phyloP scores from a whole-genome alignment of 2,888 invertebrate species.

The Aporophyla lueneburgensis region DNA sequence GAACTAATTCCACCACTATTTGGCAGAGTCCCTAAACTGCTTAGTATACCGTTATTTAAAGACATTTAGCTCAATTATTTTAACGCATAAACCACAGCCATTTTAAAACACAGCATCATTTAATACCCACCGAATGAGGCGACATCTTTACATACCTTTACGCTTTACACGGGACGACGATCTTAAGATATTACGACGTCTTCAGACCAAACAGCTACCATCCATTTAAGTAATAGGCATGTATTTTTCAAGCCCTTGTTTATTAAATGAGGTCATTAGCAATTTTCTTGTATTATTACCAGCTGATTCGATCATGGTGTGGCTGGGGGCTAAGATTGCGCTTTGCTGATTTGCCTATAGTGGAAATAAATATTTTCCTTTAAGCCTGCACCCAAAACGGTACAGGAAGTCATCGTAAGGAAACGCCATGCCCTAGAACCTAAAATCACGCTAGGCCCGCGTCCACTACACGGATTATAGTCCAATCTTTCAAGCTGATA shows the following conservation, averaged over 20 bases:
- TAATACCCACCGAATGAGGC: conserved; percentile 30
- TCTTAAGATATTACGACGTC: conserved; percentile 56
- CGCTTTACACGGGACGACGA: conserved; percentile 35
- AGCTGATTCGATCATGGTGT: conserved; percentile 71
- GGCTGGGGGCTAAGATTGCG: conserved; percentile 68
- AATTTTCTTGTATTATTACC: conserved; percentile 80
- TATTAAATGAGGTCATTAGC: conserved; percentile 83
- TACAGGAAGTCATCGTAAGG: too few relatives aligned
- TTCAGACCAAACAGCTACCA: conserved; percentile 57
- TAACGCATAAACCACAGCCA: conserved; percentile 18
- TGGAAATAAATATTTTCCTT: background rate
- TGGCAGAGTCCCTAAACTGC: background rate
- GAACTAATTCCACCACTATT: background rate
- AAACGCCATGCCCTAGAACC: too few relatives aligned
- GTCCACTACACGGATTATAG: too few relatives aligned
- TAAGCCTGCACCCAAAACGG: background rate
- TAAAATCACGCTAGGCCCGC: too few relatives aligned
- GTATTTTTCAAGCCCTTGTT: conserved; percentile 79
- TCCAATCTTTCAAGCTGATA: too few relatives aligned
- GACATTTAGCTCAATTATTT: conserved; percentile 7
- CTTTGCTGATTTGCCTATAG: conserved; percentile 27
- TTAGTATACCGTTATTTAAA: background rate
- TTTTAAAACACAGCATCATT: conserved; percentile 3
- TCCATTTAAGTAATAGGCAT: conserved; percentile 71
- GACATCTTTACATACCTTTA: conserved; percentile 43